Evolutionary conservation across 2,888 invertebrate species (phyloP), one percentile per base, ranked within the genome.

Genomic region (Melieria crassipennis): DNA sequence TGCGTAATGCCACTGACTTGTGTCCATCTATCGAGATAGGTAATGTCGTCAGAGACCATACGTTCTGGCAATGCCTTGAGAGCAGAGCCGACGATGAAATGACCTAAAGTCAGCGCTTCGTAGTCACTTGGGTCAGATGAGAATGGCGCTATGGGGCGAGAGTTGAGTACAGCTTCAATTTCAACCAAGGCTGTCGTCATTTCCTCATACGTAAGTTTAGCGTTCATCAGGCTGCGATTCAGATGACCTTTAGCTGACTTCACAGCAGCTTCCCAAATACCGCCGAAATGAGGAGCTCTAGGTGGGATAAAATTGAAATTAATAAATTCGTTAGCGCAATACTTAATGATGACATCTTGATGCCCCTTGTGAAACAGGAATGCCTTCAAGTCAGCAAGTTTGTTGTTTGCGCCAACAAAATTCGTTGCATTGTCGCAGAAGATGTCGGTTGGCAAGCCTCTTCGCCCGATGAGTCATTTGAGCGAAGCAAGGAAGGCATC

Each of bases 141-240:
- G 11, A 73, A 52, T 57, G 73, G 65, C 13, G 69, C 57, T 10
- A 75, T 65, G 5, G 74, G 72, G 9, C 72, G 55, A 13, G 72
- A 74, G 48, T 75, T 75, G 60, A 75, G 48, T 0, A 71, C 50
- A 9, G 72, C 71, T 67, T 73, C 74, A n/a, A 75, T 74, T 46
- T 74, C 71, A n/a, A 61, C 42, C 10, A 73, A 30, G 6, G 69
- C 69, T 11, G 71, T 76, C 10, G 69, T 5, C 9, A 75, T 55
- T 48, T 76, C 73, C 47, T 74, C 74, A 47, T 64, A 72, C 4
- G 74, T 66, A 1, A 75, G 55, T 7, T 71, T 48, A 7, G 71
- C 60, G 5, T 50, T 68, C 43, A 13, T 45, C 6, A 73, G 42
- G n/a, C 57, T 67, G 5, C 70, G 60, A 48, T 55, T 64, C 30